Base-by-base conservation (phyloP, 2,113 vertebrate species). In the Chamaetylas fuelleborni region DNA sequence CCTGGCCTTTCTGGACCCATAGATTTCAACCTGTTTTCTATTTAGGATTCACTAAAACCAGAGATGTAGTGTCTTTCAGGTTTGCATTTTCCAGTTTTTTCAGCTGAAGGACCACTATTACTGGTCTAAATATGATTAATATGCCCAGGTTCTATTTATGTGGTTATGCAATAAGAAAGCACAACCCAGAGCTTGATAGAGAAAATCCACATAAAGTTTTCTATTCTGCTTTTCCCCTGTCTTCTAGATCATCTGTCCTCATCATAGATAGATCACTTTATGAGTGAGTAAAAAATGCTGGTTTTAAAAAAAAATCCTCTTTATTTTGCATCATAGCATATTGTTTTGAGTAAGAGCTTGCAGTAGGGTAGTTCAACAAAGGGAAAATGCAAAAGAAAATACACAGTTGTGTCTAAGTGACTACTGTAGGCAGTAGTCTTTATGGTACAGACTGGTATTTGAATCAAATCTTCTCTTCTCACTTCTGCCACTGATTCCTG, bases 371-470 rank as follows among this genome's bases (percentile, higher is more conserved):
- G 12, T 87, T 69, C n/a, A 69, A 19, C 25, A 48, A 38, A 77
- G 31, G 17, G 19, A 40, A 29, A 60, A 14, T 11, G 23, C 28
- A 62, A 81, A 58, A 28, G 28, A 62, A 90, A 51, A 57, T 50
- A 13, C 0, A 0, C 19, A 71, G 31, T 51, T 2, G 1, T 72
- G 16, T n/a, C 10, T 28, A 6, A 61, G 12, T 13, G 51, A 48
- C 12, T 29, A 40, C 25, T 58, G 10, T 28, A 62, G 50, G 22
- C 10, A 12, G 51, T 14, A 29, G 28, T 48, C 40, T 67, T 71
- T 24, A 34, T 83, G 48, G 13, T 36, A 40, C 28, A 69, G n/a
- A 45, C 4, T 4, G 2, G 13, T 48, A 8, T 50, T 73, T n/a
- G 36, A 69, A 77, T 77, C 26, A 36, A 22, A 12, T 40, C 23